Conservation (phyloP, 35 echinoderm and acorn worm genomes). For the Amphiura filiformis region DNA sequence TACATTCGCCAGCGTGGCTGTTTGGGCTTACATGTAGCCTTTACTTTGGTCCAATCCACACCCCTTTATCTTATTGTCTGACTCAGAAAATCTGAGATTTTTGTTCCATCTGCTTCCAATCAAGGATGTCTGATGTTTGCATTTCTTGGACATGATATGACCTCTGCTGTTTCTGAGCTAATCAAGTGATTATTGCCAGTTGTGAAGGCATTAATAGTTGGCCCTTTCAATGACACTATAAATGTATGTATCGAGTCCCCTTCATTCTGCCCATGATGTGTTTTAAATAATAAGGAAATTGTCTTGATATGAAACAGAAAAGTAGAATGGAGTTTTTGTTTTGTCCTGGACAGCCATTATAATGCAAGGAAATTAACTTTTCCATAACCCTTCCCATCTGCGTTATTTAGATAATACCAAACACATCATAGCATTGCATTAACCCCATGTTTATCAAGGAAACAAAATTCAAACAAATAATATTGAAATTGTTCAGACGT, state of each 20-base stretch:
- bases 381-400: conserved; percentile 31
- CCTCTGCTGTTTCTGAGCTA: conserved; percentile 25
- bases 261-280: conserved; percentile 62
- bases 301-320: conserved; percentile 55
- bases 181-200: conserved; percentile 2
- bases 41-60: conserved; percentile 24
- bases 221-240: conserved; percentile 55
- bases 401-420: conserved; percentile 21
- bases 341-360: conserved; percentile 72
- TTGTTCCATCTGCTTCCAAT: conserved; percentile 18
- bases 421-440: conserved; percentile 47
- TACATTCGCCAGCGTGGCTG: no score
- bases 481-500: no score
- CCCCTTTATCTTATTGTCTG: conserved; percentile 1
- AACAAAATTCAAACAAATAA: conserved; percentile 44
- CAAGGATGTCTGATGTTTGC: conserved; percentile 4
- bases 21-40: no score
- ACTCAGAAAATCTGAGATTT: conserved; percentile 1
- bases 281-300: conserved; percentile 56
- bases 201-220: conserved; percentile 26
- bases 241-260: conserved; percentile 76
- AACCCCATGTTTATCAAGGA: conserved; percentile 24
- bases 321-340: conserved; percentile 74
- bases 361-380: conserved; percentile 55
- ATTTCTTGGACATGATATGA: conserved; percentile 21